Base-by-base conservation (phyloP, 1,140 invertebrate species). In the Drosophila nebulosa region DNA sequence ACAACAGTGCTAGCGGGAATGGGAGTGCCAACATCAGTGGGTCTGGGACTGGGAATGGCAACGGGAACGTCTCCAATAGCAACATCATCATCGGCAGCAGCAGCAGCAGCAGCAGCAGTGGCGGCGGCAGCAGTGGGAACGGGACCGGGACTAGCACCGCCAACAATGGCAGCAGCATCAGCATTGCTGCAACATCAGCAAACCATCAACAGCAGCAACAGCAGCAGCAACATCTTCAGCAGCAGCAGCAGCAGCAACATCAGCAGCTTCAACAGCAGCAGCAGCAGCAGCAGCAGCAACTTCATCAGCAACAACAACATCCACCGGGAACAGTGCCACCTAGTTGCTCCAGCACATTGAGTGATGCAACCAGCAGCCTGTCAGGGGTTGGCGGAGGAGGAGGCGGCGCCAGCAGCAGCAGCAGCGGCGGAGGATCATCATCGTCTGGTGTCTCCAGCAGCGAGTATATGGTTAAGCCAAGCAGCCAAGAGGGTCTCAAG, bases 401-500 rank as follows among this genome's bases (percentile, higher is more conserved):
- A 24, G 53, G 18, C 30, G 30, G 30, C 24, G 24, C 2, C 24
- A 4, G 24, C 24, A 24, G 24, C 24, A 4, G 24, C n/a, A n/a
- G n/a, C n/a, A n/a, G n/a, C 4, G 27, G 27, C 27, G 27, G 27
- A 9, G 27, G n/a, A n/a, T n/a, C n/a, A n/a, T n/a, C n/a, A 24
- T 24, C 24, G 10, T 76, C 74, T n/a, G 35, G 39, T 9, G 18
- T 46, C 39, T 46, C 39, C 16, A 46, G 39, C 42, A 75, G 90
- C 1, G 96, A 97, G 76, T 98, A 97, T 76, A 97, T 96, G 81
- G 81, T 85, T 32, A 85, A 81, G 59, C 78, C 81, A 36, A 85
- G 94, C 30, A 96, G 96, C 64, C 85, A 89, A 46, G 96, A 97
- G 79, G 96, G 96, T 0, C 96, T 97, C 91, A 98, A 97, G 90